Evolutionary conservation across 2,888 invertebrate species (phyloP), one percentile per base, ranked within the genome.

Genomic region (Pterobdella sp.): DNA sequence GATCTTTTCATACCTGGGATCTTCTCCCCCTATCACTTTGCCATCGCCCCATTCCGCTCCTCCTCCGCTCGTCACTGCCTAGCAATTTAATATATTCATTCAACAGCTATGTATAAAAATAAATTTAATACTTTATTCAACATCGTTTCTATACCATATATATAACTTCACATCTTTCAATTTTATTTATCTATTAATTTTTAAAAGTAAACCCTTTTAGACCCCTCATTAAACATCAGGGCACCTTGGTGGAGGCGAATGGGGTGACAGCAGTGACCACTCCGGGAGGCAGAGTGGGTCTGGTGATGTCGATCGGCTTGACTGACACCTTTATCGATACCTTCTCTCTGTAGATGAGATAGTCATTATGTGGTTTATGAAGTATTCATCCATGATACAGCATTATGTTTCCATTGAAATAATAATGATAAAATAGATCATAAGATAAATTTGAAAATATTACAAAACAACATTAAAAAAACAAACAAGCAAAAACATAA

Each of bases 31-130:
- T 22, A 77, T 78, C n/a, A 77, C 77, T 34, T 76, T 76, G 2
- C 74, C 78, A 7, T 77, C 74, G 0, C 76, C 78, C 0, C 78
- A 72, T 4, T 77, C 74, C 10, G 76, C 78, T 42, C 77, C 78
- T 22, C 77, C 76, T 22, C 79, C 79, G 35, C 32, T 10, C 18
- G 26, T 22, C 31, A 7, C n/a, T n/a, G 60, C 18, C 4, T n/a
- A n/a, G n/a, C n/a, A n/a, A n/a, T n/a, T n/a, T n/a, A n/a, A n/a
- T n/a, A n/a, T n/a, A n/a, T n/a, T n/a, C n/a, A n/a, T 49, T 49
- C n/a, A 49, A 49, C n/a, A 49, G n/a, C 52, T 49, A n/a, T 18
- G 14, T 49, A 49, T 14, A 18, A 49, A 49, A 18, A 14, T 18
- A 49, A 49, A 49, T 14, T n/a, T 18, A 49, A 49, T 49, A 49